Evolutionary conservation across 2,888 invertebrate genomes (phyloP).

Genomic region (Cerastis rubricosa): DNA sequence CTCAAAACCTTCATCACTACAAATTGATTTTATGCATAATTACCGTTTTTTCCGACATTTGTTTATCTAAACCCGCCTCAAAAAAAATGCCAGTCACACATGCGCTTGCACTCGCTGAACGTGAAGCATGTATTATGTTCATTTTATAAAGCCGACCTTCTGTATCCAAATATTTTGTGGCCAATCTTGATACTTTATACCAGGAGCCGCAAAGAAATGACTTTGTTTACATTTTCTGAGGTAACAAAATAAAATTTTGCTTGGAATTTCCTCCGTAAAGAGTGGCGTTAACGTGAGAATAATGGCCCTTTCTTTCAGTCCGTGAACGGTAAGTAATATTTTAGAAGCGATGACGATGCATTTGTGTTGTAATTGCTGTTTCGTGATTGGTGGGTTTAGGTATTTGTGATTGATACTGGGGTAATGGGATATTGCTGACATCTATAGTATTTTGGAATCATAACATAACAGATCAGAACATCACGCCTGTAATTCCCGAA

Average conservation of each 20-base stretch:
- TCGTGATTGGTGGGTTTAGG: slow-evolving; percentile 33
- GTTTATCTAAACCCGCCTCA: too few species aligned
- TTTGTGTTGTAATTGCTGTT: slow-evolving; percentile 34
- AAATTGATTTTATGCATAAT: too few species aligned
- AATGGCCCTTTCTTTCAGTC: slow-evolving; percentile 16
- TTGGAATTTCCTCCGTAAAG: background rate
- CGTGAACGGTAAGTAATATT: slow-evolving; percentile 6
- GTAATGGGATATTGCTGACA: slow-evolving; percentile 26
- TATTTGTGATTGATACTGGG: slow-evolving; percentile 20
- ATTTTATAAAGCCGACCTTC: background rate
- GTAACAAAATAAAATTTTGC: slow-evolving; percentile 25
- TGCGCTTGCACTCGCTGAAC: too few species aligned
- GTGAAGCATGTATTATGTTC: too few species aligned
- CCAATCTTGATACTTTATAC: slow-evolving; percentile 30
- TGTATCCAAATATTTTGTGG: background rate
- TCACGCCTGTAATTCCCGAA: too few species aligned
- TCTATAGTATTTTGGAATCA: background rate
- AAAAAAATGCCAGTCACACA: too few species aligned
- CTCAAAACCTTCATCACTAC: too few species aligned
- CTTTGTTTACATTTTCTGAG: slow-evolving; percentile 26
- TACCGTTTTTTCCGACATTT: too few species aligned
- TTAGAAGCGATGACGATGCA: slow-evolving; percentile 27
- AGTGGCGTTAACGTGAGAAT: slow-evolving; percentile 12
- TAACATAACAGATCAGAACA: too few species aligned
- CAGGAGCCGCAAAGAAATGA: slow-evolving; percentile 20